Base-by-base conservation (phyloP, 2,888 invertebrate species). In the Teinopalpus imperialis region DNA sequence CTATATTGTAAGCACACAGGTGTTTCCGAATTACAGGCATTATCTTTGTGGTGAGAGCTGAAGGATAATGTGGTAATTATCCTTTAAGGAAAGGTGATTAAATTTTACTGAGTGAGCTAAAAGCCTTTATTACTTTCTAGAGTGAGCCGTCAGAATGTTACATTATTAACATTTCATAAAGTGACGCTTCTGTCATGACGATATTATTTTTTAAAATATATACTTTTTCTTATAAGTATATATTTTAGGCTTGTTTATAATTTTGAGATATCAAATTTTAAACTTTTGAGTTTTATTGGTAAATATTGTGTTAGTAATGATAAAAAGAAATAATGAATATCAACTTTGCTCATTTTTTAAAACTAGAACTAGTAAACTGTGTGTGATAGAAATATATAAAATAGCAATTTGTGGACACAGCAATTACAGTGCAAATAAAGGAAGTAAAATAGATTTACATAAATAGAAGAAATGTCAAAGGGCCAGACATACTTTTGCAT, bases 161-260 rank as follows among this genome's bases (percentile, higher is more conserved):
- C 37, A 37, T 37, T 18, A 37, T 37, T 37, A 37, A 37, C 26
- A 37, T 37, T 26, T 37, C 37, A 37, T 37, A 27, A 37, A 21
- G 34, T n/a, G 34, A 16, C 16, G 16, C 16, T n/a, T 16, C 16
- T 16, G 16, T 3, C 16, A 4, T 16, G 4, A 4, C 16, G 2
- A 3, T 16, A 3, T 4, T 16, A 4, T 16, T 16, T 4, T 16
- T 16, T n/a, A n/a, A n/a, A n/a, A n/a, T n/a, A n/a, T n/a, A n/a
- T n/a, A n/a, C n/a, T n/a, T n/a, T n/a, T n/a, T n/a, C n/a, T n/a
- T n/a, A n/a, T n/a, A n/a, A n/a, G n/a, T n/a, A n/a, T n/a, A n/a
- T n/a, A n/a, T n/a, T n/a, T n/a, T n/a, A n/a, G n/a, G n/a, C n/a
- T n/a, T n/a, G n/a, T n/a, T n/a, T n/a, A n/a, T n/a, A n/a, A n/a